Conservation (phyloP, 2,888 invertebrate species). For the Elysia crispata region DNA sequence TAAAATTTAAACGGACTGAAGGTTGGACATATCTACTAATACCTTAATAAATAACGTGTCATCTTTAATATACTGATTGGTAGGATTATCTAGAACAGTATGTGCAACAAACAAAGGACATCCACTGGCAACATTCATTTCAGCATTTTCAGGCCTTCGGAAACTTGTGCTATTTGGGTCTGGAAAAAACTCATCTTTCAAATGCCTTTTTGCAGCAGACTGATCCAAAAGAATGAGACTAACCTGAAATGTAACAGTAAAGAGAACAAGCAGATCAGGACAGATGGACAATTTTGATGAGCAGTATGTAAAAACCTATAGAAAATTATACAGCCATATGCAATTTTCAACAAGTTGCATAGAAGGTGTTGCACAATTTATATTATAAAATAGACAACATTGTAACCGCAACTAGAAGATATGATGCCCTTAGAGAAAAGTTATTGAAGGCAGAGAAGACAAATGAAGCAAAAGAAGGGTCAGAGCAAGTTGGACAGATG, state of each 20-base stretch:
- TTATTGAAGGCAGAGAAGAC: too few species aligned
- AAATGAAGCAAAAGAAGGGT: too few species aligned
- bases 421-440: too few species aligned
- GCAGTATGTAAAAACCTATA: too few species aligned
- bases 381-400: too few species aligned
- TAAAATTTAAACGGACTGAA: conserved; percentile 21
- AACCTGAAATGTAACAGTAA: conserved; percentile 51
- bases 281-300: too few species aligned
- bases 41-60: conserved; percentile 70
- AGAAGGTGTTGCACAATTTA: too few species aligned
- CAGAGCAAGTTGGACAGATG: too few species aligned
- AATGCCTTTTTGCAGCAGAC: conserved; percentile 57
- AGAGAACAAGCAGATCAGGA: too few species aligned
- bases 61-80: conserved; percentile 62
- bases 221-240: conserved; percentile 73
- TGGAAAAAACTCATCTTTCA: conserved; percentile 72
- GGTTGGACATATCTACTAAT: conserved; percentile 54
- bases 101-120: conserved; percentile 71
- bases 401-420: too few species aligned
- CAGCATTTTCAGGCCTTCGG: conserved; percentile 66
- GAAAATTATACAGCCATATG: too few species aligned
- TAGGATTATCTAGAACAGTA: conserved; percentile 59
- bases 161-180: conserved; percentile 70
- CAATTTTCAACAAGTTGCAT: too few species aligned
- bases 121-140: conserved; percentile 75